phyloP scores from a whole-genome alignment of 2,888 invertebrate genomes.

The Cosmopolites sordidus region DNA sequence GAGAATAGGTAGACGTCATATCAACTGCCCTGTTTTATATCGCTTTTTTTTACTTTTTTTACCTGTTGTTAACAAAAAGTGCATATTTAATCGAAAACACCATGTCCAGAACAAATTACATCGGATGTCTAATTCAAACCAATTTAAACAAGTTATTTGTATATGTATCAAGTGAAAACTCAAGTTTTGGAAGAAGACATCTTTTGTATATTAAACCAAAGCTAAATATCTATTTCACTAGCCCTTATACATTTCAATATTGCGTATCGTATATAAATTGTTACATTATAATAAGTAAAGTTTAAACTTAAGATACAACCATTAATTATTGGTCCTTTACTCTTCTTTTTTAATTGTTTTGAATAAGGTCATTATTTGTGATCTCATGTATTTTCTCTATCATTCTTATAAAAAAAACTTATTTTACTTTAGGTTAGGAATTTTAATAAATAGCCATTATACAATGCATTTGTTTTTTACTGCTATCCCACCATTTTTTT shows the following conservation, averaged over 20 bases:
- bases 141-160: no score
- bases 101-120: background rate
- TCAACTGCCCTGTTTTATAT: slow-evolving; percentile 9
- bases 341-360: background rate
- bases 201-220: slow-evolving; percentile 8
- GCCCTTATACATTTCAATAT: slow-evolving; percentile 1
- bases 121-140: background rate
- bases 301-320: background rate
- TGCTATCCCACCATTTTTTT: no score
- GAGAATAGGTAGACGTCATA: slow-evolving; percentile 11
- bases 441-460: slow-evolving; percentile 1
- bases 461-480: background rate
- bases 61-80: background rate
- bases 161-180: no score
- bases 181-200: background rate
- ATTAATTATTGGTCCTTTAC: background rate
- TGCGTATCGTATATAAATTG: background rate
- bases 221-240: slow-evolving; percentile 4
- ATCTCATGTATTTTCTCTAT: background rate
- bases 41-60: background rate
- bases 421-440: background rate
- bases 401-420: background rate
- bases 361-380: background rate
- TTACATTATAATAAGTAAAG: background rate
- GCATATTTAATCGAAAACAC: background rate